Base-by-base conservation (phyloP, 2,113 vertebrate species). In the Rhea americana region DNA sequence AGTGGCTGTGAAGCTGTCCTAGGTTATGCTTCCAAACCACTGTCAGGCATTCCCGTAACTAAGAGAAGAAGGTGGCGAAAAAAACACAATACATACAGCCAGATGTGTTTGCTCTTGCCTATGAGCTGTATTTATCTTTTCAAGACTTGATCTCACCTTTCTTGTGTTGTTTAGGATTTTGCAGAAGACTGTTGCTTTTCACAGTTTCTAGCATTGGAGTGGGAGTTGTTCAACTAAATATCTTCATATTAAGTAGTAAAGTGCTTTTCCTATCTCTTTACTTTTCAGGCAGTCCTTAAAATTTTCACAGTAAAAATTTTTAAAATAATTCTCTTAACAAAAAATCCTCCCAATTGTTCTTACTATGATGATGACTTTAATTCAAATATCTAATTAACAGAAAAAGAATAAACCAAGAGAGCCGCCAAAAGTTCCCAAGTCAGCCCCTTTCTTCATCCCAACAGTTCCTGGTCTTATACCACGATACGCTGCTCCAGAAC, bases 391-490 rank as follows among this genome's bases (percentile, higher is more conserved):
- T 89, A 41, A 71, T 94, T 75, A 96, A 85, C 95, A 99, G 99
- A 98, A 97, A 98, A 98, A 97, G 92, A 99, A 99, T 94, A 99
- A 99, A 92, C 99, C 99, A 17, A 98, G 96, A 86, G 98, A 98
- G 74, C 98, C 99, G 48, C 99, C 99, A 6, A 98, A 97, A 94
- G 97, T 98, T 89, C 98, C 98, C 0, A 97, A 98, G 82, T 97
- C 98, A 3, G 98, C 98, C 7, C 99, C 99, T 9, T 99, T 99
- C 97, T 99, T 99, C 94, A 98, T 99, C 89, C 99, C 99, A 47
- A 99, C 99, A 2, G 55, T 99, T 97, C 98, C 99, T 66, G 99
- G 99, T 59, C 98, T 99, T 61, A 97, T 98, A 11, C 99, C 99
- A 26, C 98, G 79, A 58, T 99, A 99, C 5, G 58, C 95, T 65